phyloP scores from a whole-genome alignment of 2,888 invertebrate genomes.

The Nomada fabriciana region DNA sequence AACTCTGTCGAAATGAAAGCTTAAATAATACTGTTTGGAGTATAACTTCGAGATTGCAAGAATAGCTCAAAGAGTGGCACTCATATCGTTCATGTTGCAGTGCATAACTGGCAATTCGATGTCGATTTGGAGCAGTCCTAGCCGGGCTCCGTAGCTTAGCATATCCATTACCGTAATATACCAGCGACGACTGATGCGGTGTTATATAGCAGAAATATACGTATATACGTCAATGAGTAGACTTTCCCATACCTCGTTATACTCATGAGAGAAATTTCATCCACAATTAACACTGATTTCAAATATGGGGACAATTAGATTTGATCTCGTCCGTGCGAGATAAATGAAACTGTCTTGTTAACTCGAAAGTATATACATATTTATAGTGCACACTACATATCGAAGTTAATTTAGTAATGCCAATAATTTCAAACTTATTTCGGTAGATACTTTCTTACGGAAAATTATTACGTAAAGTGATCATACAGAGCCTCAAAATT shows the following conservation, averaged over 20 bases:
- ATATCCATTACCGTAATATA: constrained; percentile 13
- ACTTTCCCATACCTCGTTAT: background rate
- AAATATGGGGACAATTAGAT: background rate
- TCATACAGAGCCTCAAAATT: too few relatives aligned
- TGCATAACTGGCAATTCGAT: constrained; percentile 13
- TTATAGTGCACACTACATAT: too few relatives aligned
- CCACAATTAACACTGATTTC: background rate
- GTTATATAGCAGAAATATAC: background rate
- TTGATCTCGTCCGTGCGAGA: too few relatives aligned
- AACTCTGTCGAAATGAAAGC: background rate
- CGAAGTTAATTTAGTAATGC: too few relatives aligned
- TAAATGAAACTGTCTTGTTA: too few relatives aligned
- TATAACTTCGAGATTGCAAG: background rate
- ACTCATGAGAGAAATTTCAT: background rate
- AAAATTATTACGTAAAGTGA: too few relatives aligned
- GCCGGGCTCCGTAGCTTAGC: background rate
- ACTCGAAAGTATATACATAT: too few relatives aligned
- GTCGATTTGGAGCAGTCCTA: constrained; percentile 15
- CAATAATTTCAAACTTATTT: too few relatives aligned
- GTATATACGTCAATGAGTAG: background rate
- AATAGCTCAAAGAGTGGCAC: constrained; percentile 3
- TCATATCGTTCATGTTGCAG: constrained; percentile 14
- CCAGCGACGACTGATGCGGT: constrained; percentile 5
- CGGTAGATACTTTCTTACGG: too few relatives aligned
- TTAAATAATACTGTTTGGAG: background rate